Conservation (phyloP, 2,888 invertebrate species). For the Leucania comma region DNA sequence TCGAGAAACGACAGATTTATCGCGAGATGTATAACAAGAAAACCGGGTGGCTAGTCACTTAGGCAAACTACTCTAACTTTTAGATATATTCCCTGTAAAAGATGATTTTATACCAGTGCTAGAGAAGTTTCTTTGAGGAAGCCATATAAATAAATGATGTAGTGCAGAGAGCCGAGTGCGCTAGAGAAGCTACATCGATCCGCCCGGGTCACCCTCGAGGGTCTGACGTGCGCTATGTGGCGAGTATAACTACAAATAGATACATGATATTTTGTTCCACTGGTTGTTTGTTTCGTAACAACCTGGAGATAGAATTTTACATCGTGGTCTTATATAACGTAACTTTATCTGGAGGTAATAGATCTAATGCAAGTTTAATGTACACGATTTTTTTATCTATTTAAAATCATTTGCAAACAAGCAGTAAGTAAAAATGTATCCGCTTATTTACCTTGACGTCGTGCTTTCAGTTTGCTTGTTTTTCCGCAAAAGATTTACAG, state of each 20-base stretch:
- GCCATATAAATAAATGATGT: slow-evolving; percentile 33
- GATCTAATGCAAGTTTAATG: neutral
- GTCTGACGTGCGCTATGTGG: slow-evolving; percentile 30
- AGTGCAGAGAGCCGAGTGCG: slow-evolving; percentile 17
- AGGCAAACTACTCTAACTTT: neutral
- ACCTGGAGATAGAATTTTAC: neutral
- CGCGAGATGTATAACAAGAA: neutral
- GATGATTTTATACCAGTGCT: neutral
- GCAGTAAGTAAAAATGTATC: neutral
- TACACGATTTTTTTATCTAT: neutral
- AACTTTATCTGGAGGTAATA: neutral
- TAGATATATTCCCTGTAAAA: neutral
- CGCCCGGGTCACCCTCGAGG: slow-evolving; percentile 73
- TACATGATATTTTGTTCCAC: slow-evolving; percentile 14
- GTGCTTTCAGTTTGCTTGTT: slow-evolving; percentile 41
- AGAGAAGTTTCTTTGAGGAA: slow-evolving; percentile 4
- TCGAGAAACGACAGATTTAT: slow-evolving; percentile 3
- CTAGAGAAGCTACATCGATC: slow-evolving; percentile 80
- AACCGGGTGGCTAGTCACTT: neutral
- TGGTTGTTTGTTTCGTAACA: neutral
- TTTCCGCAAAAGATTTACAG: slow-evolving; percentile 53
- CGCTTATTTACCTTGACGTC: slow-evolving; percentile 41
- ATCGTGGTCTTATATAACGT: neutral
- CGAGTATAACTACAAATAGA: slow-evolving; percentile 19
- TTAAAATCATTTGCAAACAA: neutral